A percentile compares a stretch with the other conserved stretches of the same genome.
Conservation (phyloP, 64 coral and sea anemone species). For the Pocillopora damicornis region DNA sequence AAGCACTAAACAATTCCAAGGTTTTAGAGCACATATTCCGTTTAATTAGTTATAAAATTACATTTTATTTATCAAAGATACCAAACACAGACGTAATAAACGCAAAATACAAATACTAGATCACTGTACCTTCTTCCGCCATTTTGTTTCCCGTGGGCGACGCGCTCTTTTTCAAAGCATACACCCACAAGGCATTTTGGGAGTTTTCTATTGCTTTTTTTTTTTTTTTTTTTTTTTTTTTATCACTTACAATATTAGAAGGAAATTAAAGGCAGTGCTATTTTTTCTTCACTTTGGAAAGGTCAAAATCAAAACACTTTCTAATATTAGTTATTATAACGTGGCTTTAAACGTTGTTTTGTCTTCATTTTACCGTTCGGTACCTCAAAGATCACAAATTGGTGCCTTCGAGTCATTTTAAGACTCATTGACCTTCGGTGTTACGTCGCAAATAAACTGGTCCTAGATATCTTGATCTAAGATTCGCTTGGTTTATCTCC, state of each 20-base stretch:
- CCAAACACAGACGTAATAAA: not conserved
- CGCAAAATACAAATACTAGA: not conserved
- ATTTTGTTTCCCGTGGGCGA: slow-evolving; percentile 26
- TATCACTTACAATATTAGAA: not conserved
- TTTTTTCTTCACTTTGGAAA: not conserved
- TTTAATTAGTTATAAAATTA: not conserved
- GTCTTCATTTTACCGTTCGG: not conserved
- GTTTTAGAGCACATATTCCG: not conserved
- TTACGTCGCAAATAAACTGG: too few relatives aligned
- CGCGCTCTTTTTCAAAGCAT: slow-evolving; percentile 47
- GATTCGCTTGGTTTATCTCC: too few relatives aligned
- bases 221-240: not conserved
- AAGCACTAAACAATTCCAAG: not conserved
- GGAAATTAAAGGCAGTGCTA: not conserved
- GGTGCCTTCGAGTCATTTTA: too few relatives aligned
- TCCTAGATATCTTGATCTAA: too few relatives aligned
- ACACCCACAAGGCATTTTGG: slow-evolving; percentile 8
- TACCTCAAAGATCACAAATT: not conserved
- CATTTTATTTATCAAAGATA: not conserved
- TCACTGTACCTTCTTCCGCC: slow-evolving; percentile 35
- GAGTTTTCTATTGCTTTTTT: not conserved
- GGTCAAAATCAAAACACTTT: not conserved
- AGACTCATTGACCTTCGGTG: too few relatives aligned
- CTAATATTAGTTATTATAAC: too few relatives aligned
- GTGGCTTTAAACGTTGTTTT: not conserved